Conservation (phyloP, 2,888 invertebrate species). For the Drosophila maculinotata region DNA sequence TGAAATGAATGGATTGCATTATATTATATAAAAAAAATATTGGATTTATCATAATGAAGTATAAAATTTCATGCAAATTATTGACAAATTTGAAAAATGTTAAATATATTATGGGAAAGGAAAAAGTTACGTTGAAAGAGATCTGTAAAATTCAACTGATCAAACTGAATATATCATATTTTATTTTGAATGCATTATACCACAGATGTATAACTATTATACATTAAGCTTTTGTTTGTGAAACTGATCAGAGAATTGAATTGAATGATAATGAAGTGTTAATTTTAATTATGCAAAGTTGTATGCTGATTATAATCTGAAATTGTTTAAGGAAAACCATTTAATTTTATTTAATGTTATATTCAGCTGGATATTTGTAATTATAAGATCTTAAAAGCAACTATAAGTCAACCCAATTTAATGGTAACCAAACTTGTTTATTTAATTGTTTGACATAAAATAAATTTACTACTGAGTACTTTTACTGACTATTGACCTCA, state of each 20-base stretch:
- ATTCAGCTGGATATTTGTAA: background rate
- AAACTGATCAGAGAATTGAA: no score
- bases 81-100: background rate
- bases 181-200: background rate
- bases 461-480: no score
- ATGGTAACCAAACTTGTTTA: background rate
- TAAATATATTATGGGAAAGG: no score
- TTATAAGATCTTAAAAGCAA: constrained; percentile 24
- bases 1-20: no score
- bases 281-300: constrained; percentile 3
- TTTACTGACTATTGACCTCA: constrained; percentile 3
- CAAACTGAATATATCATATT: background rate
- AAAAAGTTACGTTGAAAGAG: no score
- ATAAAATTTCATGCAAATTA: background rate
- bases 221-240: background rate
- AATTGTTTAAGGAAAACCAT: constrained; percentile 2
- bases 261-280: no score
- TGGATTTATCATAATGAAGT: background rate
- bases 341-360: constrained; percentile 13
- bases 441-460: constrained; percentile 10
- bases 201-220: background rate
- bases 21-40: no score
- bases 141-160: background rate
- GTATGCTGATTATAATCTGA: constrained; percentile 9
- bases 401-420: constrained; percentile 6